Percentiles rank a stretch among this genome's conserved stretches.
These are phyloP conservation scores for Arnoldichthys spilopterus DNA, from an alignment of 2,797 vertebrate genomes.

Conservation along the genomic window DNA sequence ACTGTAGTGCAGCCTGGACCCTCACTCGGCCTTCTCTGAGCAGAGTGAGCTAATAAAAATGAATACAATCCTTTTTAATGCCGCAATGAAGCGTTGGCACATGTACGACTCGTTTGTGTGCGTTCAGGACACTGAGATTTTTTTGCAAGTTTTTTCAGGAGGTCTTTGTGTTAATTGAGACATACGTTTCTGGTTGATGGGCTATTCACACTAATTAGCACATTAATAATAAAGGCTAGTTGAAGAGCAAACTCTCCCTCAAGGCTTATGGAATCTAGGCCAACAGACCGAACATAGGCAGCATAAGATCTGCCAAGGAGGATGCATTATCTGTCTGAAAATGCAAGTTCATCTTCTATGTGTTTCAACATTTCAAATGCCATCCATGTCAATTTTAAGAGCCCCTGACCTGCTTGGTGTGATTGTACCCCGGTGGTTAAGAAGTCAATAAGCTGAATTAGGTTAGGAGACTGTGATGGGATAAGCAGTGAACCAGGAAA, in stretches of 20 bases:
- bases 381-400: background rate
- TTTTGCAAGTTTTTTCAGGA: background rate
- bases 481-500: background rate
- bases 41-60: background rate
- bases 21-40: constrained; percentile 16
- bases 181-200: constrained; percentile 4
- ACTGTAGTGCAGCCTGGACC: constrained; percentile 57
- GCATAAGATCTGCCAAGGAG: background rate
- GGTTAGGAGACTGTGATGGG: background rate
- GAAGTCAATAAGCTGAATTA: background rate
- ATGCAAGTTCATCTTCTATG: background rate
- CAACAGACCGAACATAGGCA: background rate
- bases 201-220: constrained; percentile 1
- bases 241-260: background rate
- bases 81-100: background rate
- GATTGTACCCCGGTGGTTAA: background rate
- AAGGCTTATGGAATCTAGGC: background rate
- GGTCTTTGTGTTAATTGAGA: background rate
- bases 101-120: background rate
- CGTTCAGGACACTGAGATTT: background rate
- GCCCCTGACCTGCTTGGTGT: background rate
- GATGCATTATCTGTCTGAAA: background rate
- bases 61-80: background rate
- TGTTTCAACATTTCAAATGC: background rate
- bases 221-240: background rate